These are phyloP conservation scores for Caracal caracal DNA, from an alignment of 2,113 vertebrate species.

Conservation along the genomic window DNA sequence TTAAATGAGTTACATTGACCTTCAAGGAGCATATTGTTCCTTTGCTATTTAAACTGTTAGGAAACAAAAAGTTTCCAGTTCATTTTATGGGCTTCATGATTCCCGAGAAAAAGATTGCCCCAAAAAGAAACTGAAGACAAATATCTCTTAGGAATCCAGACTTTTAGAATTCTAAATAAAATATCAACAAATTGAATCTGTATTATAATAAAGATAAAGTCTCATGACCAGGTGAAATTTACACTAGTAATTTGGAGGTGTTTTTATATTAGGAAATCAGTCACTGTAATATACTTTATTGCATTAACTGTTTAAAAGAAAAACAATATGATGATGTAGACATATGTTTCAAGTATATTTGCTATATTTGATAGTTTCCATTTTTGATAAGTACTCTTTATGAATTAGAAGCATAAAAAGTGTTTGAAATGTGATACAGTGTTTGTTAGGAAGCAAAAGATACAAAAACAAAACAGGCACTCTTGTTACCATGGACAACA, in stretches of 20 bases:
- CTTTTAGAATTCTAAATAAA: conserved; percentile 26
- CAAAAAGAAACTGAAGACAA: neutral
- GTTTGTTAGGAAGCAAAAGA: conserved; percentile 18
- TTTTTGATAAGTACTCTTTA: neutral
- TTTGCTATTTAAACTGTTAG: neutral
- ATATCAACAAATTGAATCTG: neutral
- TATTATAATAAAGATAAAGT: neutral
- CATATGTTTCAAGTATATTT: neutral
- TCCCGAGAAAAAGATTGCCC: neutral
- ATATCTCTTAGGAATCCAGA: neutral
- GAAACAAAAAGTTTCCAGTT: neutral
- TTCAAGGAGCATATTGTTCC: neutral
- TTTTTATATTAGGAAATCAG: neutral
- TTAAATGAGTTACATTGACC: neutral
- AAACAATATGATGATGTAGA: neutral
- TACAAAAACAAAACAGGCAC: neutral
- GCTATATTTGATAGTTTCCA: neutral
- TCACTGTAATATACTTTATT: neutral
- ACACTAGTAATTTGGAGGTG: neutral
- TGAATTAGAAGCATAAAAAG: neutral
- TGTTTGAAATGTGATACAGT: neutral
- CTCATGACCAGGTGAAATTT: conserved; percentile 30
- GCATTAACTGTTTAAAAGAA: conserved; percentile 4
- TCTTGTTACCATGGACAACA: neutral
- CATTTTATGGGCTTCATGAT: neutral